Conservation (phyloP, 2,888 invertebrate species). For the Thyatira batis region DNA sequence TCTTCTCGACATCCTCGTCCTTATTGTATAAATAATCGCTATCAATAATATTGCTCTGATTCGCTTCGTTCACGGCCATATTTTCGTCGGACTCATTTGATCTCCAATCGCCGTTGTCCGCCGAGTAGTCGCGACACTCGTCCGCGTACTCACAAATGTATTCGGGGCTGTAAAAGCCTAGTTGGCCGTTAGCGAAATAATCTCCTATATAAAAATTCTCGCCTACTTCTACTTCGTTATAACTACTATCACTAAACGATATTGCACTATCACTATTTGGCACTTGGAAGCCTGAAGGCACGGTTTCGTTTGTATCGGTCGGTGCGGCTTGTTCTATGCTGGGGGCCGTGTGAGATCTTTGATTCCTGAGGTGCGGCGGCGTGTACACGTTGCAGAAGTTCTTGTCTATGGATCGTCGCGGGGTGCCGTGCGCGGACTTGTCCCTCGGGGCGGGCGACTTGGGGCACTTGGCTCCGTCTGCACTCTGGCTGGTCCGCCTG, state of each 20-base stretch:
- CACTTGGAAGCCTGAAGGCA: constrained; percentile 75
- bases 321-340: constrained; percentile 51
- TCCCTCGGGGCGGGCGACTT: constrained; percentile 67
- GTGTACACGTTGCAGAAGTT: constrained; percentile 79
- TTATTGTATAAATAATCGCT: constrained; percentile 76
- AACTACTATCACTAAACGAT: constrained; percentile 74
- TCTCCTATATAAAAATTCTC: constrained; percentile 80
- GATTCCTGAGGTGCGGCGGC: constrained; percentile 74
- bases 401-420: constrained; percentile 66
- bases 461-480: constrained; percentile 56
- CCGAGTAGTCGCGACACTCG: constrained; percentile 39
- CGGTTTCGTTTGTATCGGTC: constrained; percentile 59
- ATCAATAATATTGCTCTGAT: constrained; percentile 71
- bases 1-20: constrained; percentile 82
- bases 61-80: constrained; percentile 65
- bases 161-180: constrained; percentile 70
- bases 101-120: constrained; percentile 47
- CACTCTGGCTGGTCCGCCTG: constrained; percentile 48
- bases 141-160: constrained; percentile 64
- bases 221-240: constrained; percentile 64
- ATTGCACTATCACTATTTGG: constrained; percentile 81
- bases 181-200: constrained; percentile 75
- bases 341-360: constrained; percentile 62
- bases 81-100: constrained; percentile 67
- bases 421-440: constrained; percentile 64